These are phyloP conservation scores for Propithecus perrieri DNA, from an alignment of 2,797 vertebrate species.

Conservation along the genomic window DNA sequence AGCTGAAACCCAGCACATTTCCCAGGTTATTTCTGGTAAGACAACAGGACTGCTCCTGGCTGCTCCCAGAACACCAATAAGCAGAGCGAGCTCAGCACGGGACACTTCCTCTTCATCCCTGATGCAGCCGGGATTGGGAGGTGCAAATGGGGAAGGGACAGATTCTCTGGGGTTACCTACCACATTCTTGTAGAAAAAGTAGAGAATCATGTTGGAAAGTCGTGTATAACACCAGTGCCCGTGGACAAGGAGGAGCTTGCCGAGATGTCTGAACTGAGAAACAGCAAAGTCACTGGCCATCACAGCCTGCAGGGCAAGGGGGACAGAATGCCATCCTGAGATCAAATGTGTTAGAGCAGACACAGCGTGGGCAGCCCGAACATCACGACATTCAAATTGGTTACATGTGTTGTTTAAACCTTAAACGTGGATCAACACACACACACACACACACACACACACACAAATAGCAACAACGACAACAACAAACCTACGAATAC, in stretches of 20 bases:
- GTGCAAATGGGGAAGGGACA: accelerated
- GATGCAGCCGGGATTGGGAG: not conserved
- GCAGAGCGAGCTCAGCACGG: accelerated
- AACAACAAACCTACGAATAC: not conserved
- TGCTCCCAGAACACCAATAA: not conserved
- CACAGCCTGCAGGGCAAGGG: conserved; percentile 89
- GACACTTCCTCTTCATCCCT: not conserved
- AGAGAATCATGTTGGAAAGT: conserved; percentile 96
- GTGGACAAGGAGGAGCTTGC: conserved; percentile 94
- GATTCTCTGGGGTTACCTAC: conserved; percentile 81
- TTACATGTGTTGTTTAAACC: not conserved
- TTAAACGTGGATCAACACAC: not conserved
- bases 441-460: not conserved
- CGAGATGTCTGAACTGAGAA: conserved; percentile 93
- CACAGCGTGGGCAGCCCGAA: accelerated
- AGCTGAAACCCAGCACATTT: not conserved
- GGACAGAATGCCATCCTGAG: not conserved
- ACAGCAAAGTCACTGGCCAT: conserved; percentile 98
- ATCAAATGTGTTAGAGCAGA: not conserved
- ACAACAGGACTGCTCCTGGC: not conserved
- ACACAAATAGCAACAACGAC: not conserved
- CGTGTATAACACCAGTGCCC: conserved; percentile 96
- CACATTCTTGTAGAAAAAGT: conserved; percentile 98
- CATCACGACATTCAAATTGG: not conserved
- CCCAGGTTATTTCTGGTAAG: not conserved